phyloP scores from a whole-genome alignment of 2,113 vertebrate species.

The Perccottus glenii region DNA sequence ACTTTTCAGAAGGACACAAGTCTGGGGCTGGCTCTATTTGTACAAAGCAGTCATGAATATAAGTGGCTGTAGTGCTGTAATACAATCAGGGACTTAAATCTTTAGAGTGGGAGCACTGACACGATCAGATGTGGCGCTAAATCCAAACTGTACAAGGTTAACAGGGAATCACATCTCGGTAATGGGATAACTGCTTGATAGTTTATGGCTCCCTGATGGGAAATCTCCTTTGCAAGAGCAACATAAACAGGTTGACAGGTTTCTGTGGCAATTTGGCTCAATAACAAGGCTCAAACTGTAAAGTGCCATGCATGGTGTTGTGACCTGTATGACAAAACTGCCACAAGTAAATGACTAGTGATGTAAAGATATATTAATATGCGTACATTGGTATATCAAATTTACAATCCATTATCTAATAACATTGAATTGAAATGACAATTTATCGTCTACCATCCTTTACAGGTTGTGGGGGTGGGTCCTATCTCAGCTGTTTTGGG shows the following conservation, averaged over 20 bases:
- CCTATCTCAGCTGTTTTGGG: too few relatives aligned
- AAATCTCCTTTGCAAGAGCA: constrained; percentile 8
- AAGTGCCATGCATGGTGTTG: background rate
- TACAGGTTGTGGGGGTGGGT: too few relatives aligned
- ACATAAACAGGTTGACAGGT: constrained; percentile 16
- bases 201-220: constrained; percentile 10
- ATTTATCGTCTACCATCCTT: background rate
- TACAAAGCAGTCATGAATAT: constrained; percentile 30
- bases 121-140: constrained; percentile 5
- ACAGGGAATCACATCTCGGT: constrained; percentile 11
- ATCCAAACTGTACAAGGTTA: constrained; percentile 15
- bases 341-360: background rate
- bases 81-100: constrained; percentile 36
- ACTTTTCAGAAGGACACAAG: constrained; percentile 33
- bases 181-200: constrained; percentile 8
- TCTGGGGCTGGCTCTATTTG: constrained; percentile 13
- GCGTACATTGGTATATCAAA: background rate
- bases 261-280: constrained; percentile 9
- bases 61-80: constrained; percentile 36
- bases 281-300: background rate
- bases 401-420: background rate
- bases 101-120: constrained; percentile 14
- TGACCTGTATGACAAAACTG: constrained; percentile 3
- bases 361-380: background rate
- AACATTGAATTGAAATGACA: background rate